Conservation (phyloP, 1,140 invertebrate species). For the Rhagoletis pomonella region DNA sequence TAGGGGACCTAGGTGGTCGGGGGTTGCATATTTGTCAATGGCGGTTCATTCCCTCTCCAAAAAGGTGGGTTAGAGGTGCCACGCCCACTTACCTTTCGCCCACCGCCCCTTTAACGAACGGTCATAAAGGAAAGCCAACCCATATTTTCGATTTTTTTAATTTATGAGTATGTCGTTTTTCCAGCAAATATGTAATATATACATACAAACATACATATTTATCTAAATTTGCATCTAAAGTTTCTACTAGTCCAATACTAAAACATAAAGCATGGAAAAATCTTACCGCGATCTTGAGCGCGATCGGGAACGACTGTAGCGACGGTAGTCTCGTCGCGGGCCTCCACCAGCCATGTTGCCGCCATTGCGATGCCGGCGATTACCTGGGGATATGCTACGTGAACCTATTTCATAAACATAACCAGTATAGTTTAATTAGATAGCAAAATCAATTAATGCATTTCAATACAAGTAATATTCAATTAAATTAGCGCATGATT, state of each 20-base stretch:
- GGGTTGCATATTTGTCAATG: no score
- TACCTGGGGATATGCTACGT: conserved; percentile 25
- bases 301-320: conserved; percentile 59
- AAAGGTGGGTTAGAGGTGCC: no score
- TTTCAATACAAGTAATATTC: background rate
- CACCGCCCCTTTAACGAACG: no score
- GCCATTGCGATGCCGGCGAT: conserved; percentile 56
- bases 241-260: background rate
- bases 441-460: background rate
- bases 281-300: conserved; percentile 56
- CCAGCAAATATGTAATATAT: no score
- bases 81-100: no score
- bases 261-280: no score
- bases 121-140: no score
- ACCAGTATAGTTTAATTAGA: background rate
- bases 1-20: no score
- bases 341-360: conserved; percentile 26
- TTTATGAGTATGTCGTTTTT: no score
- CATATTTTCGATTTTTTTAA: no score
- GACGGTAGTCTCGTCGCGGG: conserved; percentile 53
- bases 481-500: background rate
- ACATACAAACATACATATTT: no score
- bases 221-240: background rate
- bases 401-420: conserved; percentile 31
- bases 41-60: no score